phyloP scores from a whole-genome alignment of 2,888 invertebrate genomes.

The Apantesis nais region DNA sequence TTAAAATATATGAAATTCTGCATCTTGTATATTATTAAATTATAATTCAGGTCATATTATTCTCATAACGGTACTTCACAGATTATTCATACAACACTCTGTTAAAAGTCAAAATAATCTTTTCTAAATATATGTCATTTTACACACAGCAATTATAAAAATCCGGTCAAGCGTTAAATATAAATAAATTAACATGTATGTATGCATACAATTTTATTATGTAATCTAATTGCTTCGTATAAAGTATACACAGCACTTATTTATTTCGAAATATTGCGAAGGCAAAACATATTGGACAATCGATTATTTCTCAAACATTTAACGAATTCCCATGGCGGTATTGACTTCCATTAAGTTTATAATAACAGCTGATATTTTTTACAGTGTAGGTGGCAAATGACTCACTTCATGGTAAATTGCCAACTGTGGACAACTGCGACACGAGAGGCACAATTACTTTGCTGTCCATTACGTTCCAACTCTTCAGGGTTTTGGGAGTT shows the following conservation, averaged over 20 bases:
- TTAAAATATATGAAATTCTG: neutral
- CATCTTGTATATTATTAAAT: neutral
- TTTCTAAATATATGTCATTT: neutral
- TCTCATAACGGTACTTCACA: neutral
- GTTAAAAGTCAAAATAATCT: neutral
- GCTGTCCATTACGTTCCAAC: too few species aligned
- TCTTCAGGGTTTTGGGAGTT: too few species aligned
- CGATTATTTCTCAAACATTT: neutral
- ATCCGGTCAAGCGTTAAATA: conserved; percentile 6
- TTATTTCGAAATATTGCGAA: neutral
- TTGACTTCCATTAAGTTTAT: neutral
- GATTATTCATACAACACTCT: neutral
- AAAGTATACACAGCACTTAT: neutral
- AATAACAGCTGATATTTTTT: too few species aligned
- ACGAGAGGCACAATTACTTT: too few species aligned
- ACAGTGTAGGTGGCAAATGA: too few species aligned
- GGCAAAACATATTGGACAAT: neutral
- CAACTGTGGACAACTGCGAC: too few species aligned
- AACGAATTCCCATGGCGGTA: neutral
- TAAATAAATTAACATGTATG: neutral
- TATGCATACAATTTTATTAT: neutral
- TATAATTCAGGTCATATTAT: neutral
- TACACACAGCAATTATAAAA: neutral
- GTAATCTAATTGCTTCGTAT: neutral
- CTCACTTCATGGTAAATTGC: too few species aligned